Conservation (phyloP, 2,888 invertebrate species). For the Polymixis lichenea region DNA sequence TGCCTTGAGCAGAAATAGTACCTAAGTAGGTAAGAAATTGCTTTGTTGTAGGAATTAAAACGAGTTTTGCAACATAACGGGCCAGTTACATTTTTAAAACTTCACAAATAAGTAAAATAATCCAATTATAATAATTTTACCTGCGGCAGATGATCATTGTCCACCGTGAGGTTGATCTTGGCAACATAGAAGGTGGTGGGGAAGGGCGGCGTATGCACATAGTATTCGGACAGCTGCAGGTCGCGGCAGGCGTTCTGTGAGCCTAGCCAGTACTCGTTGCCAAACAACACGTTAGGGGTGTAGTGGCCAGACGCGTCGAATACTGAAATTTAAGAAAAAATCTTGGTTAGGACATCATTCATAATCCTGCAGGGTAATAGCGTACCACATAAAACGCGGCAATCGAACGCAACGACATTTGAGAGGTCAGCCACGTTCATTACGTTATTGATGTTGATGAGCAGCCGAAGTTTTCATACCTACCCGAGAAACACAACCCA, state of each 20-base stretch:
- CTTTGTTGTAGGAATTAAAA: background rate
- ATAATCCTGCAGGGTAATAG: background rate
- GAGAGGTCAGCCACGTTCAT: no score
- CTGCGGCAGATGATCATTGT: constrained; percentile 88
- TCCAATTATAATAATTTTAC: constrained; percentile 75
- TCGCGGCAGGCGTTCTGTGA: constrained; percentile 93
- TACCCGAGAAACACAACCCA: no score
- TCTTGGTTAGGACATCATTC: background rate
- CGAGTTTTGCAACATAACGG: background rate
- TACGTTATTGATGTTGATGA: no score
- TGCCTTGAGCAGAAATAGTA: no score
- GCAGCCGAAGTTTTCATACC: no score
- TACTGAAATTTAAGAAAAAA: constrained; percentile 87
- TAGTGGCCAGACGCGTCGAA: constrained; percentile 95
- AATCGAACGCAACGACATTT: background rate
- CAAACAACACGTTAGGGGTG: constrained; percentile 94
- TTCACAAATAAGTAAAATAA: background rate
- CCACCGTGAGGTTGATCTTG: constrained; percentile 89
- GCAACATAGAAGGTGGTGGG: constrained; percentile 91
- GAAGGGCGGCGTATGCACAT: constrained; percentile 91
- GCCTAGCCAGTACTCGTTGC: constrained; percentile 96
- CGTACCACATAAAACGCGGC: background rate
- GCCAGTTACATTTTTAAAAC: no score
- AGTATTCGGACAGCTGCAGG: constrained; percentile 89
- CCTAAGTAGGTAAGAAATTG: background rate